Evolutionary conservation across 2,888 invertebrate species (phyloP).

Genomic region (Malthinus flaveolus): DNA sequence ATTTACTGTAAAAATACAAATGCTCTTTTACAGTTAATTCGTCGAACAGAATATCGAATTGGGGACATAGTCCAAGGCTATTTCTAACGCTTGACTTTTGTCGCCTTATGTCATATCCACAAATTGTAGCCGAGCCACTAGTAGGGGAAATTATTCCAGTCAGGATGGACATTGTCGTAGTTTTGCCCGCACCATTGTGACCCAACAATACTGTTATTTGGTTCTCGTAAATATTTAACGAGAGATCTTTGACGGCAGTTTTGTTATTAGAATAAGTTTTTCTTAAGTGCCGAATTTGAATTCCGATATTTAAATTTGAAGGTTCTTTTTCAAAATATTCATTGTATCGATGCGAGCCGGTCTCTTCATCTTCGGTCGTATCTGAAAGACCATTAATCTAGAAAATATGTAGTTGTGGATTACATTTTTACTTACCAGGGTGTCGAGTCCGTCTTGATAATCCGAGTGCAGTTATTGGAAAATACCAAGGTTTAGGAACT

Average conservation of each 20-base stretch:
- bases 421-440: not conserved
- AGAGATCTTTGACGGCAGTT: slow-evolving; percentile 68
- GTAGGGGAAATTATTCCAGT: slow-evolving; percentile 75
- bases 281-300: slow-evolving; percentile 60
- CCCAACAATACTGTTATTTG: slow-evolving; percentile 86
- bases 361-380: not conserved
- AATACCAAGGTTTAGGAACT: slow-evolving; percentile 25
- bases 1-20: slow-evolving; percentile 76
- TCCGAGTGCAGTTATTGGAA: slow-evolving; percentile 13
- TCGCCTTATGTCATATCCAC: slow-evolving; percentile 70
- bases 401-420: not conserved
- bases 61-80: slow-evolving; percentile 80
- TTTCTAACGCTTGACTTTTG: slow-evolving; percentile 67
- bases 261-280: slow-evolving; percentile 65
- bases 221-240: slow-evolving; percentile 81
- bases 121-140: slow-evolving; percentile 70
- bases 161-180: slow-evolving; percentile 91
- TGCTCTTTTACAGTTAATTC: slow-evolving; percentile 83
- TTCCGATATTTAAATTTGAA: slow-evolving; percentile 54
- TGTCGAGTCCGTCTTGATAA: too few relatives aligned
- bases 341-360: slow-evolving; percentile 38
- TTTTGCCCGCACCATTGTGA: slow-evolving; percentile 88
- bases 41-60: slow-evolving; percentile 83
- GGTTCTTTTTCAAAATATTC: slow-evolving; percentile 60
- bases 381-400: not conserved